Evolutionary conservation across 37 sponge, comb jelly and placozoan species (phyloP), one percentile per base, ranked within the genome.

Genomic region (Agelas oroides): DNA sequence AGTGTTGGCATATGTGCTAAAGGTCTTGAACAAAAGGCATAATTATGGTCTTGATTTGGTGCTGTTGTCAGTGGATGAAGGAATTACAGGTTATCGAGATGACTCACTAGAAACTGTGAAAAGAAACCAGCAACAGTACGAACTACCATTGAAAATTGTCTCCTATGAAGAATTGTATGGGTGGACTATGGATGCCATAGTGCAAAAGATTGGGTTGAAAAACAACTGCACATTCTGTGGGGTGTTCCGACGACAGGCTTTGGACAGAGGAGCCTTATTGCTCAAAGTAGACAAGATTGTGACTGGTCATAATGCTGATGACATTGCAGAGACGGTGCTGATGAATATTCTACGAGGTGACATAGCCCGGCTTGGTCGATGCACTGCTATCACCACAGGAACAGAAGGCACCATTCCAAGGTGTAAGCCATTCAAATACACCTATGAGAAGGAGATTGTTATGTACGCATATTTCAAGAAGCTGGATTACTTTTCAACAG

Each of bases 151-250:
- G 65, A 96, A 92, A 52, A 87, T 98, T 23, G 81, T 98, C 34
- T 98, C 99, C 17, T 98, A 98, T 67, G 61, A 96, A 71, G 97
- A 98, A 67, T 78, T 98, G 40, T 98, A 98, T 70, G 99, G 99
- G 5, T 98, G 99, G 99, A 98, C 99, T 15, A 98, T 98, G 99
- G 99, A 98, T 78, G 92, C 89, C 33, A 98, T 98, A 69, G 99
- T 98, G 53, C 84, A 82, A 70, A 84, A 96, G 73, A 96, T 98
- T 56, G 99, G 94, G 25, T 79, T 90, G 27, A 92, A 90, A 82
- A 98, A 94, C 77, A 98, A 98, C 84, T 98, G 99, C 76, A 98
- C 99, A 11, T 98, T 98, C 68, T 98, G 99, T 88, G 99, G 99
- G 59, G 99, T 98, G 35, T 98, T 98, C 69, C 89, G 99, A 6